These are phyloP conservation scores for Momotus momota DNA, from an alignment of 2,797 vertebrate species.

Conservation along the genomic window DNA sequence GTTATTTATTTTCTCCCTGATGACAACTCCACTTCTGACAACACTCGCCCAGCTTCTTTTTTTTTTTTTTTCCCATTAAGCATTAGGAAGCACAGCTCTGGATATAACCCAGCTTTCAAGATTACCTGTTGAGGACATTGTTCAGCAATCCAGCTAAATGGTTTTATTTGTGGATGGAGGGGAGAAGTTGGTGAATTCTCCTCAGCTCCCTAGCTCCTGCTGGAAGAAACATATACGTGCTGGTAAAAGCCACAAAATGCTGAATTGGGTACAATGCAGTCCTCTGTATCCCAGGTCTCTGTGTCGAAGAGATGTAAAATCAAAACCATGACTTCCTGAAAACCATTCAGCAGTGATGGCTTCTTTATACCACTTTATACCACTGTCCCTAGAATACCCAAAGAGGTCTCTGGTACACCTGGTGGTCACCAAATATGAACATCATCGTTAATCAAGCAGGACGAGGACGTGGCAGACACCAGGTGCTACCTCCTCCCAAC, in stretches of 20 bases:
- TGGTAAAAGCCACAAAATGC: background rate
- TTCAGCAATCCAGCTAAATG: background rate
- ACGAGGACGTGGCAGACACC: background rate
- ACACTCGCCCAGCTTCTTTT: background rate
- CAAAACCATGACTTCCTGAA: background rate
- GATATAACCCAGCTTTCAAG: background rate
- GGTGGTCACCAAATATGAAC: rapidly evolving
- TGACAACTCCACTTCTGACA: background rate
- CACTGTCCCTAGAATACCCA: rapidly evolving
- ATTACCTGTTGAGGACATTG: background rate
- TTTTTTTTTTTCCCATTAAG: background rate
- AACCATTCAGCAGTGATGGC: background rate
- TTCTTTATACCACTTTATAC: background rate
- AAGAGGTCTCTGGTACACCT: background rate
- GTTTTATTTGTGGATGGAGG: background rate
- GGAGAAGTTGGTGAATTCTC: background rate
- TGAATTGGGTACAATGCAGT: background rate
- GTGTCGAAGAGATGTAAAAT: background rate
- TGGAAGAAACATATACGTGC: background rate
- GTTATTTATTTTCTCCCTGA: background rate
- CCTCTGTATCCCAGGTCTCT: background rate
- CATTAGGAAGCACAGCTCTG: background rate
- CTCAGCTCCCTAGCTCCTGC: background rate
- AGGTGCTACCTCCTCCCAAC: rapidly evolving
- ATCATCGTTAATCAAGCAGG: rapidly evolving